Base-by-base conservation (phyloP, 2,113 vertebrate species). In the Ciconia maguari region DNA sequence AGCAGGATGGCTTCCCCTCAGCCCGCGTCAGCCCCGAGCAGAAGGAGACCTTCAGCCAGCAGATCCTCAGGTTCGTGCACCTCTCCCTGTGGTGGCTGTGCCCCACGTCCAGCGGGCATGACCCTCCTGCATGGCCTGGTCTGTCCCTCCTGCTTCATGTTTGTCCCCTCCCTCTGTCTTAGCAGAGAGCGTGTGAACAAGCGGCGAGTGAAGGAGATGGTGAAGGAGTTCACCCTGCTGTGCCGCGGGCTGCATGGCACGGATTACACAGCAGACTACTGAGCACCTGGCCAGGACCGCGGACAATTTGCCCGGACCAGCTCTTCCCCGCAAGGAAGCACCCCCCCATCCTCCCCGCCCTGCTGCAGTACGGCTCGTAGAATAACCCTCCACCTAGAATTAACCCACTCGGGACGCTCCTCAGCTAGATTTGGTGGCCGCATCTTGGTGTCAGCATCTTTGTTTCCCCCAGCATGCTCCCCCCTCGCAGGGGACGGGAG, bases 201-300 rank as follows among this genome's bases (percentile, higher is more conserved):
- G 97, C 98, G 99, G 74, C 98, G 99, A 84, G 98, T 99, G 96
- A 99, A 99, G 97, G 99, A 99, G 96, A 99, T 99, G 90, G 99
- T 99, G 96, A 99, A 99, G 97, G 99, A 99, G 94, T 99, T 99
- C 97, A 99, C 99, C 6, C 96, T 99, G 86, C 97, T 99, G 95
- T 99, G 99, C 97, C 98, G 99, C 96, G 99, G 99, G 70, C 98
- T 99, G 92, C 99, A 99, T 57, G 99, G 99, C 89, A 99, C 99
- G 1, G 99, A 99, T 95, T 99, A 99, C 65, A 99, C 99, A 52
- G 99, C 99, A 79, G 99, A 99, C 95, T 99, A 99, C 98, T 99
- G 98, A 99, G 94, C 96, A 91, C 91, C 64, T 16, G 83, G 49
- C 81, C 92, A 87, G 91, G 84, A 95, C 75, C 9, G 22, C 0